Evolutionary conservation across 2,888 invertebrate genomes (phyloP).

Genomic region (Incurvaria masculella): DNA sequence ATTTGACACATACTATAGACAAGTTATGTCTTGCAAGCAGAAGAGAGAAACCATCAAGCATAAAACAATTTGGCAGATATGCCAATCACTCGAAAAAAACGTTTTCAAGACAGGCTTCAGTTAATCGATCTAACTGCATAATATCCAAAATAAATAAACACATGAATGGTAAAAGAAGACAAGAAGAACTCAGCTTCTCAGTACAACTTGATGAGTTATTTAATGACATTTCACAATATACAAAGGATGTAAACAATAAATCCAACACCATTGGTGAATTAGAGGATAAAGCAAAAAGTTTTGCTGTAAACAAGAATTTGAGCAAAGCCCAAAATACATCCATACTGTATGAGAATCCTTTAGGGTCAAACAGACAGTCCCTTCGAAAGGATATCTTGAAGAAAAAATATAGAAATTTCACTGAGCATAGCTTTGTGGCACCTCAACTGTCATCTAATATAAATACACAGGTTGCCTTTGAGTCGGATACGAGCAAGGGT

Average conservation of each 20-base stretch:
- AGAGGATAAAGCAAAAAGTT: not conserved
- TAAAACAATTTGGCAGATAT: slow-evolving; percentile 27
- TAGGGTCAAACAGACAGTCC: slow-evolving; percentile 31
- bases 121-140: not conserved
- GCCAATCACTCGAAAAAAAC: slow-evolving; percentile 31
- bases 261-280: slow-evolving; percentile 10
- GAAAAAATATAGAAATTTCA: slow-evolving; percentile 20
- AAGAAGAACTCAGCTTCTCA: slow-evolving; percentile 37
- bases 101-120: slow-evolving; percentile 31
- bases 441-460: not conserved
- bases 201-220: slow-evolving; percentile 36
- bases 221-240: slow-evolving; percentile 18
- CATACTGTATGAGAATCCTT: slow-evolving; percentile 33
- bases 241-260: slow-evolving; percentile 15
- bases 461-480: not conserved
- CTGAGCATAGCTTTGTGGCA: not conserved
- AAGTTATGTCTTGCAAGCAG: too few relatives aligned
- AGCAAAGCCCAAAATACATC: slow-evolving; percentile 25
- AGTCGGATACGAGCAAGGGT: slow-evolving; percentile 18
- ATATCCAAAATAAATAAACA: slow-evolving; percentile 28
- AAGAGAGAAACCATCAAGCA: slow-evolving; percentile 18
- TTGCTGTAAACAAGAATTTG: slow-evolving; percentile 16
- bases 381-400: slow-evolving; percentile 35
- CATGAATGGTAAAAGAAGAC: slow-evolving; percentile 25
- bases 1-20: slow-evolving; percentile 31